Base-by-base conservation (phyloP, 2,797 vertebrate genomes). In the Sebastes nivosus region DNA sequence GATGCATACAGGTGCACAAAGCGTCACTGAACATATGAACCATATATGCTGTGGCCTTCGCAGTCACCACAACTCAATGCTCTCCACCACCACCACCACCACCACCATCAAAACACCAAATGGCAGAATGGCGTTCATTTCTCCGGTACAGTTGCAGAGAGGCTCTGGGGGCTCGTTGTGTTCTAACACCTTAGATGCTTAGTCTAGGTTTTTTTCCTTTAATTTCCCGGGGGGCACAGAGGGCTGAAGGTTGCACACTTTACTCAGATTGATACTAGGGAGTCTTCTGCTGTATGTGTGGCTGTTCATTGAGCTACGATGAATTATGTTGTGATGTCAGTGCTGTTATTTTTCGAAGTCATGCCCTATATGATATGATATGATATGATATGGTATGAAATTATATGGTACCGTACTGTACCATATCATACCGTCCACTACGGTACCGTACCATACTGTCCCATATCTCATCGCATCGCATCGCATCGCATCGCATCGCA, bases 161-260 rank as follows among this genome's bases (percentile, higher is more conserved):
- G 18, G 16, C 61, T 34, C 54, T 10, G 20, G 63, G 63, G 75
- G 71, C 67, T 67, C 8, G 25, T 68, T 34, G 60, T 36, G 64
- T 18, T n/a, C 27, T 42, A 74, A 24, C 60, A 32, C n/a, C 57
- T 25, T 9, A 50, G 30, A 46, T 61, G 36, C n/a, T 32, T 57
- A 67, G 32, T 66, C 52, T 58, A 11, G 69, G 22, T 38, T 52
- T 52, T 46, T 75, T 81, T 70, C 7, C 25, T 59, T 67, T 61
- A 46, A 73, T 74, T 77, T 75, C 68, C 54, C 57, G 10, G 57
- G 25, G 50, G 52, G 54, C 20, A 38, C 8, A 25, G 20, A 60
- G 5, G 29, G 36, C 64, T 72, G 20, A 75, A 69, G 77, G 18
- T 75, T 69, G 24, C 13, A 65, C 65, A 59, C 42, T 46, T 79